Percentiles rank a stretch among this genome's conserved stretches.
These are phyloP conservation scores for Drosophila sordidapex DNA, from an alignment of 2,888 invertebrate species.

Conservation along the genomic window DNA sequence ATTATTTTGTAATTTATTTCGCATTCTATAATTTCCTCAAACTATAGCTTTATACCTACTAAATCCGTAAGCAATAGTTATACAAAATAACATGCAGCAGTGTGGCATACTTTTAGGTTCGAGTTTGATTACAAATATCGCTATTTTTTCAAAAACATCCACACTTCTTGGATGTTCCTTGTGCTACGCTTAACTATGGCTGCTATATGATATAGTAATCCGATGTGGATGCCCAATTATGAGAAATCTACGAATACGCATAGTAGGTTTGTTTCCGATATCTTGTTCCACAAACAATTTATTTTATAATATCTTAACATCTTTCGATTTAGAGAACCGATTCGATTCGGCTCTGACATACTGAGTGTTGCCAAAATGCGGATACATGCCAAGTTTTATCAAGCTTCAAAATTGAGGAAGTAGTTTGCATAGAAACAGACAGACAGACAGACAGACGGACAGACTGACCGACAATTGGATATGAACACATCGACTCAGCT, in stretches of 20 bases:
- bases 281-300: background rate
- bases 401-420: background rate
- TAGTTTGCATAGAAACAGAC: background rate
- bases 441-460: background rate
- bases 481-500: background rate
- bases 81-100: background rate
- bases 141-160: background rate
- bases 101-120: conserved; percentile 24
- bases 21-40: background rate
- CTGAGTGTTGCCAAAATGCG: background rate
- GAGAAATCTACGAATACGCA: background rate
- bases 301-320: background rate
- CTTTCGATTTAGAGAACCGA: background rate
- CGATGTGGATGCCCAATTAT: background rate
- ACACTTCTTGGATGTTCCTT: background rate
- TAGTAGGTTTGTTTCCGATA: background rate
- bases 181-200: background rate
- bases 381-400: background rate
- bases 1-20: background rate
- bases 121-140: background rate
- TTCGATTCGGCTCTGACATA: background rate
- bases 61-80: too few species aligned
- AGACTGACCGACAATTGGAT: background rate
- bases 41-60: background rate
- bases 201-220: background rate